These are phyloP conservation scores for Thaumatotibia leucotreta DNA, from an alignment of 1,140 invertebrate genomes.

Conservation along the genomic window DNA sequence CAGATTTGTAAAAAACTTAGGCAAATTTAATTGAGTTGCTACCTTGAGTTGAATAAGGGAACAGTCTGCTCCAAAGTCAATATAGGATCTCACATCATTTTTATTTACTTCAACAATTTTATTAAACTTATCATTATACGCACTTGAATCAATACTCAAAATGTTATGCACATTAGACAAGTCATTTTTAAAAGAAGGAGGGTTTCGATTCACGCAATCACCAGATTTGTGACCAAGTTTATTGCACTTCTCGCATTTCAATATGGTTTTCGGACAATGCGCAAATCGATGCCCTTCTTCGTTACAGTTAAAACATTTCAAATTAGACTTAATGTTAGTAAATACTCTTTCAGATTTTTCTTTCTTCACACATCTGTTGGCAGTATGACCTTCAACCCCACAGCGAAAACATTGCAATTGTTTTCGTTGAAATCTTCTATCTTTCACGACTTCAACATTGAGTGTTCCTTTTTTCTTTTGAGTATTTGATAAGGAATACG, in stretches of 20 bases:
- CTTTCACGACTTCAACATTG: not conserved
- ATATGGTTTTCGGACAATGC: not conserved
- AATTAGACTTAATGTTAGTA: not conserved
- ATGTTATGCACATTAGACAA: not conserved
- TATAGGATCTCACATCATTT: not conserved
- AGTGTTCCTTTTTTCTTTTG: not conserved
- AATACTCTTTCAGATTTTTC: not conserved
- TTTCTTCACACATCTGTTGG: not conserved
- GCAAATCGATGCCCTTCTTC: not conserved
- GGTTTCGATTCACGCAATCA: not conserved
- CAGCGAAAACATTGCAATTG: not conserved
- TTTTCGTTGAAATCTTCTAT: not conserved
- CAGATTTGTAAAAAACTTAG: too few species aligned
- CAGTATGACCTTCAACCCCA: not conserved
- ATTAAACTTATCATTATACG: not conserved
- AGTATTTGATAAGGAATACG: not conserved
- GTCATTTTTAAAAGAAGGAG: not conserved
- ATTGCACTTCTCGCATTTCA: not conserved
- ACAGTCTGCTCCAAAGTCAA: constrained; percentile 4
- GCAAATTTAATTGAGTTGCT: too few species aligned
- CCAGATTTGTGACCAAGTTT: not conserved
- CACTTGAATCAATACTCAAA: not conserved
- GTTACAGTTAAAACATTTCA: not conserved
- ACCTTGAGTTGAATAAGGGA: too few species aligned
- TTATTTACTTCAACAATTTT: not conserved